Evolutionary conservation across 2,113 vertebrate species (phyloP).

Genomic region (Hipposideros armiger): DNA sequence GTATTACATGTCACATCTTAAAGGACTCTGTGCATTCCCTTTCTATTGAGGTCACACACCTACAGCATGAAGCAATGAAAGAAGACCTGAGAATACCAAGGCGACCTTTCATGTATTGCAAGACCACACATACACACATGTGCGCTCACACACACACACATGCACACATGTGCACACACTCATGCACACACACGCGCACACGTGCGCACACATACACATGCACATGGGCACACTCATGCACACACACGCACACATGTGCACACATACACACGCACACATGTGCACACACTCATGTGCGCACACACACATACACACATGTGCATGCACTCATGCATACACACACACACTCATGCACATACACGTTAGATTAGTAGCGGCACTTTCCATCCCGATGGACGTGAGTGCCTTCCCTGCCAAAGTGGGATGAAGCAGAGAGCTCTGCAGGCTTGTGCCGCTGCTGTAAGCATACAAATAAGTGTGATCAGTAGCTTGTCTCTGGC

Average conservation of each 20-base stretch:
- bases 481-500: background rate
- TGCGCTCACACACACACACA: no score
- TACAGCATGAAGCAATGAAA: background rate
- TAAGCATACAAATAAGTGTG: conserved; percentile 39
- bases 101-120: background rate
- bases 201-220: no score
- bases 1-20: background rate
- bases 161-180: no score
- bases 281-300: no score
- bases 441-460: background rate
- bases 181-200: background rate
- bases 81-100: background rate
- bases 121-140: background rate
- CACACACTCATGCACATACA: background rate
- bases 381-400: no score
- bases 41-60: background rate
- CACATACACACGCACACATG: no score
- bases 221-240: no score
- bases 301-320: no score
- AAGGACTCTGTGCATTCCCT: accelerated
- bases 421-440: conserved; percentile 12
- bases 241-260: background rate
- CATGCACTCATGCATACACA: background rate
- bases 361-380: background rate
- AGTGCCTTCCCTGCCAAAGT: background rate